Evolutionary conservation across 2,113 vertebrate genomes (phyloP).

Genomic region (Pteruthius melanotis): DNA sequence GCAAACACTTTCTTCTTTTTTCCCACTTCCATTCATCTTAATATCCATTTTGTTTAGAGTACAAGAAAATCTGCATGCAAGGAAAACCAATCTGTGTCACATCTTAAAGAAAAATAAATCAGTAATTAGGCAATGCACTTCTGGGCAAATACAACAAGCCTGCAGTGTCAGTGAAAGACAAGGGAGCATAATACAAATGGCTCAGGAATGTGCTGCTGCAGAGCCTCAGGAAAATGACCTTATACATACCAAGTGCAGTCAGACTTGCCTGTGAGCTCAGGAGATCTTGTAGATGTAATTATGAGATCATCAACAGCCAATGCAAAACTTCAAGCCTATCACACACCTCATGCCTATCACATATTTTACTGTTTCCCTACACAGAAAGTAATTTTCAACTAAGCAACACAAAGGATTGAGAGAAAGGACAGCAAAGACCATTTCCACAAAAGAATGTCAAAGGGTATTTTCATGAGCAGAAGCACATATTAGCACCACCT

Average conservation of each 20-base stretch:
- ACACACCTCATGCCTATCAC: neutral
- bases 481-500: neutral
- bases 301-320: neutral
- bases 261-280: neutral
- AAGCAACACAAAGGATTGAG: neutral
- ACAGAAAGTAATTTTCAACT: neutral
- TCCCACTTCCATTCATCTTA: neutral
- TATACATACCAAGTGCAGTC: neutral
- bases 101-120: neutral
- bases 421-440: neutral
- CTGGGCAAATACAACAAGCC: neutral
- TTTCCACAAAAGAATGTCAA: neutral
- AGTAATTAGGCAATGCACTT: neutral
- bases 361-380: neutral
- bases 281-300: neutral
- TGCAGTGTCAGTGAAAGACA: neutral
- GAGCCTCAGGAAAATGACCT: neutral
- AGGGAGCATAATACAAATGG: neutral
- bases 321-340: neutral
- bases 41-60: neutral
- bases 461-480: neutral
- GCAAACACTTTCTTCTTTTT: neutral
- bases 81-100: neutral
- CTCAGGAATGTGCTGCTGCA: neutral
- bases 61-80: neutral